Conservation (phyloP, 2,113 vertebrate species). For the Daubentonia madagascariensis region DNA sequence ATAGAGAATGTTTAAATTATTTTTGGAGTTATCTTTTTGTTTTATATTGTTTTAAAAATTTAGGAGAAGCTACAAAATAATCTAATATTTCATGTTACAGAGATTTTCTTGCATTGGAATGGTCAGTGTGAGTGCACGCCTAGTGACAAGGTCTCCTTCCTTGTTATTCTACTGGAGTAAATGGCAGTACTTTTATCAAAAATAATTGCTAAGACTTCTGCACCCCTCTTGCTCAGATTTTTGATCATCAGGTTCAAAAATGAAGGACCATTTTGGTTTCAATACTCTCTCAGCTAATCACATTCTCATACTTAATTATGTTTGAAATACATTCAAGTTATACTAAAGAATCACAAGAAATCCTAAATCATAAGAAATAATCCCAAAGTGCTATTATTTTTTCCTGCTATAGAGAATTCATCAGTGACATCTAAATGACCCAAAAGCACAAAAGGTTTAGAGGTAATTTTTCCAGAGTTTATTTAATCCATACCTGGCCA, state of each 20-base stretch:
- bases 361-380: background rate
- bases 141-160: background rate
- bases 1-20: background rate
- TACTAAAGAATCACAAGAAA: background rate
- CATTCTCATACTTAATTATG: background rate
- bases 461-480: conserved; percentile 38
- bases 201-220: background rate
- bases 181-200: background rate
- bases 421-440: background rate
- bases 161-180: background rate
- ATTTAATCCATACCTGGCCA: conserved; percentile 42
- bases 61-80: background rate
- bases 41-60: background rate
- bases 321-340: background rate
- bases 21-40: background rate
- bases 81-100: background rate
- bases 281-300: background rate
- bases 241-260: background rate
- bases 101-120: background rate
- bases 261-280: background rate
- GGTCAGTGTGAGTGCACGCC: background rate
- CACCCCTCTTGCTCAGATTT: background rate
- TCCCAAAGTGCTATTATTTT: background rate
- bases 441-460: background rate
- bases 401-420: background rate